Evolutionary conservation across 2,113 vertebrate species (phyloP), one percentile per base, ranked within the genome.

Genomic region (Astur gentilis): DNA sequence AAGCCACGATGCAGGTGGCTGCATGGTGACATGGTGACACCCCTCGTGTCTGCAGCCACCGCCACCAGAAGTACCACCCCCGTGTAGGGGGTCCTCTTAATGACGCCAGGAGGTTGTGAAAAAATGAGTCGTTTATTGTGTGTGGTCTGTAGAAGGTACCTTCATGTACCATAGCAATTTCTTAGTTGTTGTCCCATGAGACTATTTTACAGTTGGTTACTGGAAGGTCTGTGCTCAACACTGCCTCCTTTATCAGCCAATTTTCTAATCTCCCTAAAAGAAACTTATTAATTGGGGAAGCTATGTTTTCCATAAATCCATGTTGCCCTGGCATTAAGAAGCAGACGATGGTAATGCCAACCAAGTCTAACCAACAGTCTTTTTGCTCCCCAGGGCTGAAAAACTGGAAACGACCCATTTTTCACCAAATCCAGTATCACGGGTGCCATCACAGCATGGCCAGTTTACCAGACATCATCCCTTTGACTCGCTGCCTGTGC

Each of bases 71-170:
- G 22, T 6, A 2, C 62, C 3, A 6, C 2, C 66, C 38, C 54
- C 1, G 0, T 1, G 29, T 1, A 13, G 17, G 15, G 12, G 10
- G 26, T 16, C 9, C 32, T 32, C 4, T 2, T 1, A 0, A 5
- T 1, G 27, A 16, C n/a, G 42, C 67, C 0, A 5, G 52, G 21
- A 7, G 57, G 4, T 3, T 5, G 55, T 7, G 7, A 38, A 42
- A 17, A 31, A 7, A 54, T 7, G 5, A 12, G 58, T 19, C 2
- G 5, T 34, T 42, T 29, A 7, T 11, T 14, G 5, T 29, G 15
- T 20, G 13, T 52, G 17, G 25, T 70, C n/a, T 64, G n/a, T 1
- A 13, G 21, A 61, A 52, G 15, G 44, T 17, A 8, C 38, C 75
- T 57, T 44, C 18, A 4, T 22, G 10, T 25, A 9, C 14, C 60